phyloP scores from a whole-genome alignment of 1,140 invertebrate species.

The Drosophila lacertosa region DNA sequence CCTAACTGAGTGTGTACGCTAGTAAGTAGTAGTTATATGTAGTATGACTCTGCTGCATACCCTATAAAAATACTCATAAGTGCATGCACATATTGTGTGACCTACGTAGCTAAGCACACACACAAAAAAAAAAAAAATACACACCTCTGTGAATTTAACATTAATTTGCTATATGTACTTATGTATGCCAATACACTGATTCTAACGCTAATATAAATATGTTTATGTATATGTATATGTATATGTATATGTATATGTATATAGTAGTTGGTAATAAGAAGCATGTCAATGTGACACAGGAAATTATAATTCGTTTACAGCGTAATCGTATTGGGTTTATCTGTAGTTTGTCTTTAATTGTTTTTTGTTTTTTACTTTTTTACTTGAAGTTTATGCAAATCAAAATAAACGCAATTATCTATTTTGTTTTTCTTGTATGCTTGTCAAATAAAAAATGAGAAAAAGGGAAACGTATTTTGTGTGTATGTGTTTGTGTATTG shows the following conservation, averaged over 20 bases:
- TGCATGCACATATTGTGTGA: constrained; percentile 23
- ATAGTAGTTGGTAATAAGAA: constrained; percentile 41
- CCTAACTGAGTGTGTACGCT: constrained; percentile 7
- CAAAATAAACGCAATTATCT: constrained; percentile 5
- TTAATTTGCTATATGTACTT: constrained; percentile 4
- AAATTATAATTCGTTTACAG: constrained; percentile 64
- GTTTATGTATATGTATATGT: constrained; percentile 7
- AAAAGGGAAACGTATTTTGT: constrained; percentile 11
- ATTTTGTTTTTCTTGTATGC: neutral
- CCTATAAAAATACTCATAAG: constrained; percentile 39
- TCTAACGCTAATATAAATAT: constrained; percentile 34
- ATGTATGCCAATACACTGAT: constrained; percentile 24
- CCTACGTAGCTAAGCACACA: constrained; percentile 45
- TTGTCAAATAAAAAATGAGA: neutral
- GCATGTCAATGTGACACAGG: constrained; percentile 73
- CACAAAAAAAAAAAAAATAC: constrained; percentile 33
- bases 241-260: constrained; percentile 18
- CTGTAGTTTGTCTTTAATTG: constrained; percentile 13
- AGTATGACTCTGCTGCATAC: constrained; percentile 11
- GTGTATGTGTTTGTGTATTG: constrained; percentile 17
- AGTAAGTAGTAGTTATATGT: constrained; percentile 3
- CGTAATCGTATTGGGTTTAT: constrained; percentile 36
- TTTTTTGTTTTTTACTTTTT: neutral
- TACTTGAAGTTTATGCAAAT: constrained; percentile 12
- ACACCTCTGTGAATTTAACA: neutral